Base-by-base conservation (phyloP, 2,888 invertebrate genomes). In the Melieria omissa region DNA sequence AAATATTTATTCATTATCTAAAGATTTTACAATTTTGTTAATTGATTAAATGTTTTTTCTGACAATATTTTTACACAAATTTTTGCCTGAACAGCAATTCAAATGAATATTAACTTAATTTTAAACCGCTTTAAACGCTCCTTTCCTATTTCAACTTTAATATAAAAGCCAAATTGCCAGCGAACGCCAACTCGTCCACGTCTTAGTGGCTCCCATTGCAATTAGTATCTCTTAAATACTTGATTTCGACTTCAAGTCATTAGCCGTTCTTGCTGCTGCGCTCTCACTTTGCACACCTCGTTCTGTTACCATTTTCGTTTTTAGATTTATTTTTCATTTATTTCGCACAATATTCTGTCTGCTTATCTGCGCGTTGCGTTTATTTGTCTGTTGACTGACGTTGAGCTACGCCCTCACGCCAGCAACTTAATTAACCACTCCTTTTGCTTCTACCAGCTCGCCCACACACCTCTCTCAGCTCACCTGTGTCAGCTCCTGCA, bases 201-300 rank as follows among this genome's bases (percentile, higher is more conserved):
- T 29, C 29, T 29, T 29, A 29, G 29, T 16, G 16, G 16, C 16
- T 2, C 16, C 49, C 42, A 44, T 44, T 45, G 67, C 67, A 67
- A 67, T 67, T 67, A 67, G 67, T 67, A 67, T 67, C 67, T 58
- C 58, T 67, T 67, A 67, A 67, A 60, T 67, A 67, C 67, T 67
- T 67, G 49, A 49, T 67, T 67, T 67, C 42, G 49, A 67, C 42
- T 60, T 47, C 58, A 49, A 47, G 67, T 47, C 16, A 47, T 60
- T 67, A 42, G 67, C 41, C 57, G 55, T 16, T 44, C 7, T 61
- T 45, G 14, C 12, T 8, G 7, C 57, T 46, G 5, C 16, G 16
- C 44, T 65, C 10, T 65, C 8, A 57, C 2, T 7, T 41, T 65
- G 4, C 2, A 57, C 5, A 29, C 10, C 16, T 65, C 9, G 9